Conservation (phyloP, 1,140 invertebrate genomes). For the Brachystomella parvula region DNA sequence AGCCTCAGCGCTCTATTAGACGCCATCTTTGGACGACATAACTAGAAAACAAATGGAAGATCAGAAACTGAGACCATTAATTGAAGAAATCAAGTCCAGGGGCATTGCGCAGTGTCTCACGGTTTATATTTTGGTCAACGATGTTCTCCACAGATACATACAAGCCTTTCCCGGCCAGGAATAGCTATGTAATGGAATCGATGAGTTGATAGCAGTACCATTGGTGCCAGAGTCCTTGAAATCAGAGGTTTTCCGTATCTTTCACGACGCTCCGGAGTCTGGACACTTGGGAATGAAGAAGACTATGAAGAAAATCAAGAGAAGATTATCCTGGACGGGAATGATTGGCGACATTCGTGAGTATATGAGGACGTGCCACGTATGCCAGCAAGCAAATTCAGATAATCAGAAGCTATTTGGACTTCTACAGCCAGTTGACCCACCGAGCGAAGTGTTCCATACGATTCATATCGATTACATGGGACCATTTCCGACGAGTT, state of each 20-base stretch:
- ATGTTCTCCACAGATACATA: not conserved
- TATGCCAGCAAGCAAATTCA: constrained; percentile 15
- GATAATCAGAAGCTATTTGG: constrained; percentile 11
- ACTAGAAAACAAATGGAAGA: not conserved
- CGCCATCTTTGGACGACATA: not conserved
- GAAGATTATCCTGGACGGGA: constrained; percentile 11
- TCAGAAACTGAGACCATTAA: not conserved
- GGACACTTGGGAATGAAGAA: constrained; percentile 20
- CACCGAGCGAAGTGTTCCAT: not conserved
- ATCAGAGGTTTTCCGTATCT: not conserved
- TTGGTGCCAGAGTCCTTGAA: constrained; percentile 11
- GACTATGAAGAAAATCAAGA: constrained; percentile 10
- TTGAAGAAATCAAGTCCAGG: not conserved
- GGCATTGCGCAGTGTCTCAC: too few species aligned
- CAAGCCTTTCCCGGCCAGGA: too few species aligned
- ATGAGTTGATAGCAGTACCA: not conserved
- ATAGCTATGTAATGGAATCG: too few species aligned
- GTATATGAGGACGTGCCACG: constrained; percentile 9
- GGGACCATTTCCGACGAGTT: constrained; percentile 33
- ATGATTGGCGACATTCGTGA: constrained; percentile 24
- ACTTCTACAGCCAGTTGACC: not conserved
- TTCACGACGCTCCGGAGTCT: constrained; percentile 14
- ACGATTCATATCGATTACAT: constrained; percentile 17
- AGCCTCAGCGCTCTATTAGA: too few species aligned
- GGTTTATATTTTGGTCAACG: not conserved